Conservation (phyloP, 2,888 invertebrate species). For the Octonoba sinensis region DNA sequence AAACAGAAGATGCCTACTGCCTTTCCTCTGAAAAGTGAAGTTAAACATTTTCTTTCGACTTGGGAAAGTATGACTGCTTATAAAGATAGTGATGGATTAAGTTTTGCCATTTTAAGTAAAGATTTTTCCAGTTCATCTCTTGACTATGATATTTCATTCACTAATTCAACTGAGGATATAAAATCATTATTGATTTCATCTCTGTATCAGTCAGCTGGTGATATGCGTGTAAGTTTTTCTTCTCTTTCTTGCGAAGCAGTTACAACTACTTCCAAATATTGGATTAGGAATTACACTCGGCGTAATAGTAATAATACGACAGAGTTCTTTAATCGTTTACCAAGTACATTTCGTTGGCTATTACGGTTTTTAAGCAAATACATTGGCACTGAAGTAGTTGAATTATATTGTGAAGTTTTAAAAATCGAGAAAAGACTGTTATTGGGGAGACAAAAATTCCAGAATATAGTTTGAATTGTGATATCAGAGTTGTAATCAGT, state of each 20-base stretch:
- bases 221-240: background rate
- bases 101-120: slow-evolving; percentile 28
- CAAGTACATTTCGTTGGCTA: slow-evolving; percentile 33
- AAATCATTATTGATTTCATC: slow-evolving; percentile 31
- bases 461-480: too few species aligned
- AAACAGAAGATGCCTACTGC: slow-evolving; percentile 2
- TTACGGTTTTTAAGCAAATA: slow-evolving; percentile 34
- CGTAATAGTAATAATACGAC: background rate
- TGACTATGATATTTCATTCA: background rate
- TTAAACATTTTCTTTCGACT: slow-evolving; percentile 12
- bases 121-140: slow-evolving; percentile 31
- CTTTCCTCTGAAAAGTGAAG: slow-evolving; percentile 29
- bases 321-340: slow-evolving; percentile 19
- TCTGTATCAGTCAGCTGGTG: slow-evolving; percentile 14
- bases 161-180: slow-evolving; percentile 5
- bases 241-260: background rate
- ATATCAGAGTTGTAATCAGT: too few species aligned
- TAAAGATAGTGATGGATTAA: slow-evolving; percentile 28
- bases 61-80: slow-evolving; percentile 29
- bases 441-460: background rate
- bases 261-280: slow-evolving; percentile 33
- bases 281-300: background rate
- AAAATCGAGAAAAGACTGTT: slow-evolving; percentile 32
- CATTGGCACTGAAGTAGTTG: background rate
- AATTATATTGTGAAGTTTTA: slow-evolving; percentile 23